phyloP scores from a whole-genome alignment of 2,113 vertebrate species.

The Numenius arquata region DNA sequence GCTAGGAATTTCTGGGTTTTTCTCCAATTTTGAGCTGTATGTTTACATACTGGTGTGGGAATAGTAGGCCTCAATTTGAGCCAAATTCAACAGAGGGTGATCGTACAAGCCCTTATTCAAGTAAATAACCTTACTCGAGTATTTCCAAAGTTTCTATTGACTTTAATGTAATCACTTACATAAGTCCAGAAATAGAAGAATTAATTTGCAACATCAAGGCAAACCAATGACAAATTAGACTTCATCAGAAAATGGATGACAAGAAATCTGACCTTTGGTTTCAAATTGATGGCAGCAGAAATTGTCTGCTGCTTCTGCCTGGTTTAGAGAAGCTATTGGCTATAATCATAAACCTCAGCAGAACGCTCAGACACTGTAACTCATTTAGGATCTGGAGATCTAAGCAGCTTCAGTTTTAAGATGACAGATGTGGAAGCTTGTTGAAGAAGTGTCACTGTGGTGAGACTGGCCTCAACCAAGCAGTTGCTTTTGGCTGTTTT shows the following conservation, averaged over 20 bases:
- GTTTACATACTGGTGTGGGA: not conserved
- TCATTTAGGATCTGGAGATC: not conserved
- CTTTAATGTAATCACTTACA: not conserved
- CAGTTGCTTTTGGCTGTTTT: not conserved
- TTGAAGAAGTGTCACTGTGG: not conserved
- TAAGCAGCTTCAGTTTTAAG: not conserved
- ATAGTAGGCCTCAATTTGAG: not conserved
- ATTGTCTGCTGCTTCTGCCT: not conserved
- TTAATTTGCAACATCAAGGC: not conserved
- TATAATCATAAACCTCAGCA: not conserved
- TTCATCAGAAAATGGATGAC: not conserved
- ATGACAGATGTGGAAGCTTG: not conserved
- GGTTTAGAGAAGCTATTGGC: not conserved
- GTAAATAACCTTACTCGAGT: not conserved
- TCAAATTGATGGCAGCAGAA: not conserved
- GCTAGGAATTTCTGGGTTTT: not conserved
- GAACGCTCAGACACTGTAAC: not conserved
- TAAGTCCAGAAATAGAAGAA: not conserved
- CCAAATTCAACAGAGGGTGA: not conserved
- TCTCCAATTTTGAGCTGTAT: not conserved
- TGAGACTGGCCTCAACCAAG: not conserved
- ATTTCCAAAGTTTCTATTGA: not conserved
- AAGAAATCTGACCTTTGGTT: conserved; percentile 1
- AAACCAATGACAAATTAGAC: not conserved
- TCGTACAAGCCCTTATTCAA: not conserved